Percentiles rank a stretch among this genome's conserved stretches.
Conservation (phyloP, 2,113 vertebrate genomes). For the Hemiscyllium ocellatum region DNA sequence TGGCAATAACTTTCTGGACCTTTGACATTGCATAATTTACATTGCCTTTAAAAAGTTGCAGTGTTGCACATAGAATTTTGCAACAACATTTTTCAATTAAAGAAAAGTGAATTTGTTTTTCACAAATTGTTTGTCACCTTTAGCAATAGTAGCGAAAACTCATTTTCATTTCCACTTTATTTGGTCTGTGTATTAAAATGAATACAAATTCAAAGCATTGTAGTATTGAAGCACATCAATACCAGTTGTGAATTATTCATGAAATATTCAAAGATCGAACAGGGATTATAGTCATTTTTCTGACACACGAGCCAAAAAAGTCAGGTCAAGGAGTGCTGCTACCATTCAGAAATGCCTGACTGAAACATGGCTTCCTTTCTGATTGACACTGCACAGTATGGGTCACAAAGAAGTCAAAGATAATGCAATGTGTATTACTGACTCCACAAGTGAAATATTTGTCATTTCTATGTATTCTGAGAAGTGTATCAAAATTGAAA, state of each 20-base stretch:
- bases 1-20: neutral
- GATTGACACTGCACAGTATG: neutral
- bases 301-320: neutral
- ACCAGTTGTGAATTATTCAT: slow-evolving; percentile 7
- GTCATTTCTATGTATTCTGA: neutral
- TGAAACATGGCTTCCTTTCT: neutral
- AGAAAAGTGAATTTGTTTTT: neutral
- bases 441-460: neutral
- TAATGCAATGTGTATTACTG: neutral
- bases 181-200: too few species aligned
- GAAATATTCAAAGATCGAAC: neutral
- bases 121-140: neutral
- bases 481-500: neutral
- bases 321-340: neutral
- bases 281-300: neutral
- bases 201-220: neutral
- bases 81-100: neutral
- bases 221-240: neutral
- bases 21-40: neutral
- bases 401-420: neutral
- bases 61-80: neutral
- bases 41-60: neutral
- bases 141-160: neutral
- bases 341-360: neutral
- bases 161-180: neutral